Evolutionary conservation across 2,888 invertebrate species (phyloP), one percentile per base, ranked within the genome.

Genomic region (Mimas tiliae): DNA sequence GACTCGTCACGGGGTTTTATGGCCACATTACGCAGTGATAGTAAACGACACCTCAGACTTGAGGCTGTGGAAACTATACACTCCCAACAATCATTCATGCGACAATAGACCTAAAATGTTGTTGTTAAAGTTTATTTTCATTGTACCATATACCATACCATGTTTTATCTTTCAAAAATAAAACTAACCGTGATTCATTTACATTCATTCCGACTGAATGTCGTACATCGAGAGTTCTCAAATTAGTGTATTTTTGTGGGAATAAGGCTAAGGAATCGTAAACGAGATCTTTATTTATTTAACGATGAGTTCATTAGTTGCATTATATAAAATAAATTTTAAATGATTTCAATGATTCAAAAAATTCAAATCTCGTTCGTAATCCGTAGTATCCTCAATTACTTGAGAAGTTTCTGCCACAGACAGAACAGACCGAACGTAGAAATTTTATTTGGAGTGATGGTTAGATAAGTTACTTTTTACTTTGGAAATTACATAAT

Each of bases 1-100:
- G 69, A 68, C 73, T 64, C 75, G 78, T 87, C 86, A 83, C 81
- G 77, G 74, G 76, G 80, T 82, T 89, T 88, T 88, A 88, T 78
- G 78, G 74, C 68, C 76, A 69, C 72, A 82, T 78, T 78, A 80
- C 77, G 73, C 70, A 75, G 68, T 71, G 72, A 77, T 74, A 77
- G 73, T 77, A 82, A 82, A 82, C 77, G 77, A 79, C 74, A 80
- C 75, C 78, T 73, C 74, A 72, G 73, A 74, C 70, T 67, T n/a
- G 53, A 33, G 53, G 14, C 50, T 19, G 48, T 50, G 27, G 52
- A 27, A 52, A 52, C 51, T 58, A 19, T 34, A 53, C 6, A 58
- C 58, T 58, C 38, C 16, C 42, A 58, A 19, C 12, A 11, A 42
- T 33, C 12, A 4, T 4, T 21, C 58, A 58, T 9, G 6, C 58